Evolutionary conservation across 2,797 vertebrate species (phyloP).

Genomic region (Nyctalus aviator): DNA sequence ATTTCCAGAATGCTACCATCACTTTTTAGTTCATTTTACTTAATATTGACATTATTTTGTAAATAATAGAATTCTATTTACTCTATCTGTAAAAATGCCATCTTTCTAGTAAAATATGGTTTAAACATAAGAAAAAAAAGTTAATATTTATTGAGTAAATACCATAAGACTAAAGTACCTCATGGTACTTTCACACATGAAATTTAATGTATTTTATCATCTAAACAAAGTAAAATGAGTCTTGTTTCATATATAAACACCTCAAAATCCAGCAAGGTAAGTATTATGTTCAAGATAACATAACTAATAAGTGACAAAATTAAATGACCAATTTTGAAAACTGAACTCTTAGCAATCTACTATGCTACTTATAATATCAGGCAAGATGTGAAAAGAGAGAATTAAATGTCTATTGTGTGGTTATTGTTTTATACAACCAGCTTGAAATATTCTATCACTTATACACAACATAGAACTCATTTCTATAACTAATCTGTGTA

Average conservation of each 20-base stretch:
- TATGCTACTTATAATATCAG: not conserved
- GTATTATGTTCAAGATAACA: not conserved
- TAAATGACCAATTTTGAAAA: not conserved
- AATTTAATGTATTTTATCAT: not conserved
- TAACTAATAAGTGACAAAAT: not conserved
- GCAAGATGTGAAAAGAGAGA: not conserved
- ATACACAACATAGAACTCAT: not conserved
- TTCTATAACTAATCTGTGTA: not conserved
- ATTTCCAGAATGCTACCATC: not conserved
- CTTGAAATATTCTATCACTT: not conserved
- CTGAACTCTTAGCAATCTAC: not conserved
- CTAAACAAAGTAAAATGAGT: not conserved
- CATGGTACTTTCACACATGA: not conserved
- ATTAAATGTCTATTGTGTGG: not conserved
- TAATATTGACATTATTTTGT: not conserved
- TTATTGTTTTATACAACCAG: not conserved
- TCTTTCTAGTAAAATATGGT: not conserved
- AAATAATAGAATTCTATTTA: not conserved
- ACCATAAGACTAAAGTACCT: not conserved
- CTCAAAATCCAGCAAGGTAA: not conserved
- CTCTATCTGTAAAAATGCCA: not conserved
- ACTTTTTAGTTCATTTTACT: not conserved
- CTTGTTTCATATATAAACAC: not conserved
- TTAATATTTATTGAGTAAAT: not conserved
- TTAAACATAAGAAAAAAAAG: not conserved